Evolutionary conservation across 2,888 invertebrate genomes (phyloP), one percentile per base, ranked within the genome.

Genomic region (Clanis bilineata): DNA sequence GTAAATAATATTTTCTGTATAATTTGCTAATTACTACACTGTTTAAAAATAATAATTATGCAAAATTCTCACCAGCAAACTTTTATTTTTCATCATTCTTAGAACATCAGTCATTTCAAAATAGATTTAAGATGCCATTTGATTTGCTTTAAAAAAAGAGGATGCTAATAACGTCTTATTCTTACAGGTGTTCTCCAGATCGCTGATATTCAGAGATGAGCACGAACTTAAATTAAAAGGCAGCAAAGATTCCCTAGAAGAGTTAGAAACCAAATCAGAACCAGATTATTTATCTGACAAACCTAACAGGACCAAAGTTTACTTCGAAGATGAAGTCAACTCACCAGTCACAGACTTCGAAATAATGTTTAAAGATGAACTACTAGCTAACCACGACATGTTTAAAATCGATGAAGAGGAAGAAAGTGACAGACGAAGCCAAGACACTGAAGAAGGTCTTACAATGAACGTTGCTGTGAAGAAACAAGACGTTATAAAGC

Each of bases 321-420:
- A 92, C 67, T 93, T 93, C 64, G 92, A 92, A 75, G 92, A 92
- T 38, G 92, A 92, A 76, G 86, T 91, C 0, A 86, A 92, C 58
- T 90, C 90, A 0, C 91, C 90, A 0, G 88, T 93, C 2, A 91
- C 93, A 1, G 93, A 93, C 74, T 92, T 93, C 57, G 93, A 93
- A 77, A 93, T 93, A 1, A 93, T 93, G 93, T 93, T 93, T 73
- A 92, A 92, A 79, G 93, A 93, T 64, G 93, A 93, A 74, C 79
- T 93, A 0, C 63, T 85, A 1, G 76, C 83, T 0, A 82, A 80
- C 41, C 79, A 88, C 58, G 86, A 88, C 43, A 92, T 93, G 82
- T 92, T 90, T 62, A 92, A 92, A 68, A 93, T 93, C 22, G 93
- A 92, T 32, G 89, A 89, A 74, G 93, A 93, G 72, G 92, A 90